Evolutionary conservation across 1,140 invertebrate species (phyloP).

Genomic region (Agrypnia vestita): DNA sequence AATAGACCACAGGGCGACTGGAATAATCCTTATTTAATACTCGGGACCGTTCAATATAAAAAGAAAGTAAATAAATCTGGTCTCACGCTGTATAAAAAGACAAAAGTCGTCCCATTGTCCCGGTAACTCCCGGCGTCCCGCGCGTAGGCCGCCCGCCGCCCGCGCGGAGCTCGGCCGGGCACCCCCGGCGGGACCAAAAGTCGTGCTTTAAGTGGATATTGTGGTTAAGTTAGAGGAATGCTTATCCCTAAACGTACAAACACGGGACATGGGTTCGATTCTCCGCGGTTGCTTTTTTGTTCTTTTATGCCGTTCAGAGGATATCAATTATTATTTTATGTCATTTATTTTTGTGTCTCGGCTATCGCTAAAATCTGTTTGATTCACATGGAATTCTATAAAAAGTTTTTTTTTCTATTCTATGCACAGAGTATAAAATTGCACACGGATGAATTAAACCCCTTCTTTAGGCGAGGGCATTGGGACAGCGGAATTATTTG

Average conservation of each 20-base stretch:
- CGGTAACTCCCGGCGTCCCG: slow-evolving; percentile 14
- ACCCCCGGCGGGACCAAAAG: not conserved
- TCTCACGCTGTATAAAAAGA: slow-evolving; percentile 38
- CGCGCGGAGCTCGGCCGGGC: not conserved
- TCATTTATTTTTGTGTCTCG: not conserved
- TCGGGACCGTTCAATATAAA: not conserved
- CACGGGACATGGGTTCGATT: slow-evolving; percentile 32
- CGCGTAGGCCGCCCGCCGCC: not conserved
- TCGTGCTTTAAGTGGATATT: slow-evolving; percentile 35
- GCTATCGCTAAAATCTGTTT: not conserved
- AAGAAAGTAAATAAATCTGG: slow-evolving; percentile 23
- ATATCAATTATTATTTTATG: slow-evolving; percentile 4
- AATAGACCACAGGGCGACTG: too few species aligned
- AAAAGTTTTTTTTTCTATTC: too few species aligned
- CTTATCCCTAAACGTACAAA: slow-evolving; percentile 22
- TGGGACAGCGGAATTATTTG: too few species aligned
- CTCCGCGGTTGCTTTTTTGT: slow-evolving; percentile 28
- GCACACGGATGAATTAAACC: too few species aligned
- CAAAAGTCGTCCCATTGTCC: slow-evolving; percentile 21
- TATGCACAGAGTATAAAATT: too few species aligned
- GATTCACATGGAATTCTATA: not conserved
- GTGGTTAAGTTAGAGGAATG: slow-evolving; percentile 29
- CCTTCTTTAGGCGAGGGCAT: too few species aligned
- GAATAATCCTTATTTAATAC: not conserved
- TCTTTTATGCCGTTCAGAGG: not conserved